phyloP scores from a whole-genome alignment of 2,888 invertebrate species.

The Tryphoninae sp. region DNA sequence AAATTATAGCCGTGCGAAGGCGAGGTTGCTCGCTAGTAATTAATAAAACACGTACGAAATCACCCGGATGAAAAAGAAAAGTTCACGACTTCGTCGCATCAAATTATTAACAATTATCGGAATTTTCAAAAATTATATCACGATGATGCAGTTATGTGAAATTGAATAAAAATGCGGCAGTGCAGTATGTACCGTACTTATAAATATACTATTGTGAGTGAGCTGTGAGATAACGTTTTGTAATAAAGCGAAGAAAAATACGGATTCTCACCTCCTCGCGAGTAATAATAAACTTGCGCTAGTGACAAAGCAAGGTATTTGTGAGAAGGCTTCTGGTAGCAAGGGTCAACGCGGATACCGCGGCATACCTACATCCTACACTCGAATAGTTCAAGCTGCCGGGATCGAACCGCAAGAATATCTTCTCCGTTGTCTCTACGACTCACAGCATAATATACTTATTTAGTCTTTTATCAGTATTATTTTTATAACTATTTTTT shows the following conservation, averaged over 20 bases:
- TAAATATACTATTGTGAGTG: conserved; percentile 18
- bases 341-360: conserved; percentile 58
- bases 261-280: conserved; percentile 28
- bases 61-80: no score
- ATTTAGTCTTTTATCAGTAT: no score
- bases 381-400: conserved; percentile 45
- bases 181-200: not conserved
- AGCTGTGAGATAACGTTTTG: conserved; percentile 33
- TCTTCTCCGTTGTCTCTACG: not conserved
- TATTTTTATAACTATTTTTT: no score
- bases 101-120: no score
- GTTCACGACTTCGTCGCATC: no score
- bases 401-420: conserved; percentile 38
- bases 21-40: no score
- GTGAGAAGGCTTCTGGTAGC: conserved; percentile 54
- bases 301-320: conserved; percentile 57
- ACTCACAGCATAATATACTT: no score
- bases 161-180: not conserved
- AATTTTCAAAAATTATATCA: no score
- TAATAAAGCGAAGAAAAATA: conserved; percentile 21
- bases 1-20: no score
- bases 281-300: conserved; percentile 51
- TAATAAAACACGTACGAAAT: no score
- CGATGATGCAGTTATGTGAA: not conserved
- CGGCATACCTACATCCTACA: conserved; percentile 54